Evolutionary conservation across 2,888 invertebrate species (phyloP), one percentile per base, ranked within the genome.

Genomic region (Crepidodera aurea): DNA sequence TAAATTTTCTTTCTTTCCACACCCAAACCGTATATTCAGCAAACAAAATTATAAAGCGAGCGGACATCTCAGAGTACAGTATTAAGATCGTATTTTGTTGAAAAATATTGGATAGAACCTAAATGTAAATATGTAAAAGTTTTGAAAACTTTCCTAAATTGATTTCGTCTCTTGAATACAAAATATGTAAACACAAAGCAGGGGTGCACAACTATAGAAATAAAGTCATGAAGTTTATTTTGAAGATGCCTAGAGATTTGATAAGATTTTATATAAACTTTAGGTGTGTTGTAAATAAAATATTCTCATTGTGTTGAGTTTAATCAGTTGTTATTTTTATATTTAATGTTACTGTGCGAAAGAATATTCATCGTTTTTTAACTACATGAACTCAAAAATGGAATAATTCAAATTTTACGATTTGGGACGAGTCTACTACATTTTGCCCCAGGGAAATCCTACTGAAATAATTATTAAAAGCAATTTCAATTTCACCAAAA

Each of bases 101-200:
- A 8, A 57, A 57, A 57, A 57, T 57, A 50, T 50, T 57, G 39
- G 50, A 37, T 18, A 57, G 48, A 27, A 39, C 44, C 57, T 29
- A 50, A 57, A 57, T 57, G 48, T 57, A 57, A 57, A 57, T 57
- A 57, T 57, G 48, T 48, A 19, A 18, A 37, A 57, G 57, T 57
- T 57, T 50, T 16, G 12, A 13, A 39, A 50, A 57, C 48, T 48
- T 57, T 48, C 37, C 25, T 27, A 48, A 57, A 57, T 57, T 57
- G 57, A 57, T 57, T 57, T 32, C n/a, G 48, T 44, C 57, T 57
- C 15, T 12, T 40, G 57, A 57, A 57, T 57, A 57, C 48, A 29
- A 39, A 57, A 57, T 50, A 57, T 48, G 39, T 48, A 57, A 48
- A 57, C 57, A 57, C 57, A 57, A 57, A 57, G 48, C 46, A 46